Evolutionary conservation across 2,797 vertebrate species (phyloP).

Genomic region (Crocidura indochinensis): DNA sequence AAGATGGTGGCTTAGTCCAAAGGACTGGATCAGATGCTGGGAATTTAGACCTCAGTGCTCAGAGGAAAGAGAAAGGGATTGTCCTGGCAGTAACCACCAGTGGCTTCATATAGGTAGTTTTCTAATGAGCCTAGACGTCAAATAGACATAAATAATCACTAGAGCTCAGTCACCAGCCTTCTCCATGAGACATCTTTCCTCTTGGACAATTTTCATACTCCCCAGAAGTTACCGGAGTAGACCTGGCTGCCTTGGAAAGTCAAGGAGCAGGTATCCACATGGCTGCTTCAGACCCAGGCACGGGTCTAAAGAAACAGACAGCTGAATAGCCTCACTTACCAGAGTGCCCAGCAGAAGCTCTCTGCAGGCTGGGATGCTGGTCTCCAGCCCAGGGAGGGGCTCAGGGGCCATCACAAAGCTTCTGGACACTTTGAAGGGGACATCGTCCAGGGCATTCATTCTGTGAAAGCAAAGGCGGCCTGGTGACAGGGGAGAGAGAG

Average conservation of each 20-base stretch:
- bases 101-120: no score
- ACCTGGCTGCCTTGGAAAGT: conserved; percentile 17
- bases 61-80: not conserved
- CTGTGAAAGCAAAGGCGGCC: not conserved
- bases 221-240: not conserved
- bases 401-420: conserved; percentile 73
- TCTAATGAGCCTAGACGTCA: no score
- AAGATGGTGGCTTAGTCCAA: conserved; percentile 11
- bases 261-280: not conserved
- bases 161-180: not conserved
- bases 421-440: conserved; percentile 92
- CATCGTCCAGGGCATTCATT: conserved; percentile 93
- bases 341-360: conserved; percentile 92
- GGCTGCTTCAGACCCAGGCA: not conserved
- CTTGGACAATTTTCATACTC: conserved; percentile 31
- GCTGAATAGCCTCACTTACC: conserved; percentile 85
- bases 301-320: not conserved
- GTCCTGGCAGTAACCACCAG: no score
- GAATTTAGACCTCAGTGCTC: conserved; percentile 50
- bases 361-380: conserved; percentile 91
- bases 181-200: not conserved
- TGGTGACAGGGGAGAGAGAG: no score
- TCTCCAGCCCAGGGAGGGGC: conserved; percentile 80
- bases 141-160: not conserved
- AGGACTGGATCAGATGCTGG: conserved; percentile 21